Evolutionary conservation across 2,888 invertebrate genomes (phyloP).

Genomic region (Cinara cedri): DNA sequence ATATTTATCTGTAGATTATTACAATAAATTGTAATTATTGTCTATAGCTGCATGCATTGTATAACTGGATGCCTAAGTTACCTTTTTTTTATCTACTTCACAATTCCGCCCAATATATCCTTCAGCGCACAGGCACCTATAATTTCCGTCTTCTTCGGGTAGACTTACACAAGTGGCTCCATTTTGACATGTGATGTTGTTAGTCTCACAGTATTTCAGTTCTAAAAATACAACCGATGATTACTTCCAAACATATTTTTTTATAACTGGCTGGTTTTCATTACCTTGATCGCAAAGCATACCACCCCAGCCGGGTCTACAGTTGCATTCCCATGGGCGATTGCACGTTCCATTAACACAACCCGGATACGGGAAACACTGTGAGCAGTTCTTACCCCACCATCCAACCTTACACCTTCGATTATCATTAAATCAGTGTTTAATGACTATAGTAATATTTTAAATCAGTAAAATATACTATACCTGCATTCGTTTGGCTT

Average conservation of each 20-base stretch:
- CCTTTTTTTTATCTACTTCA: conserved; percentile 65
- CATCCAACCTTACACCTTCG: conserved; percentile 85
- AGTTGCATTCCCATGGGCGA: conserved; percentile 89
- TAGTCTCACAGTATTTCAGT: conserved; percentile 81
- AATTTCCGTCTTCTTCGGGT: conserved; percentile 77
- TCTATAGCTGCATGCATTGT: too few relatives aligned
- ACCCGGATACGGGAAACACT: conserved; percentile 82
- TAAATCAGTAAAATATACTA: conserved; percentile 61
- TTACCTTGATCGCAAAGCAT: conserved; percentile 89
- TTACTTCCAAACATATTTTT: neutral
- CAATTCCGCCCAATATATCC: conserved; percentile 80
- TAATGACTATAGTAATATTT: conserved; percentile 1
- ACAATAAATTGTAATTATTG: too few relatives aligned
- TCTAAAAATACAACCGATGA: conserved; percentile 63
- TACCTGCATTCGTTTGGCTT: conserved; percentile 77
- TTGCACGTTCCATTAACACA: conserved; percentile 84
- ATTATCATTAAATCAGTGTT: conserved; percentile 54
- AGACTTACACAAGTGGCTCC: conserved; percentile 81
- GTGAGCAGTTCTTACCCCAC: conserved; percentile 76
- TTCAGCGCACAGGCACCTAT: conserved; percentile 76
- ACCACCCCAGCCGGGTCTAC: conserved; percentile 87
- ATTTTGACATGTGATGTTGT: conserved; percentile 77
- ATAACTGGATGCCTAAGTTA: neutral
- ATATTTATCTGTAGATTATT: too few relatives aligned
- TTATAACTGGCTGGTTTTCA: neutral